A percentile compares a stretch with the other conserved stretches of the same genome.
These are phyloP conservation scores for Neopipo cinnamomea DNA, from an alignment of 2,113 vertebrate species.

Conservation along the genomic window DNA sequence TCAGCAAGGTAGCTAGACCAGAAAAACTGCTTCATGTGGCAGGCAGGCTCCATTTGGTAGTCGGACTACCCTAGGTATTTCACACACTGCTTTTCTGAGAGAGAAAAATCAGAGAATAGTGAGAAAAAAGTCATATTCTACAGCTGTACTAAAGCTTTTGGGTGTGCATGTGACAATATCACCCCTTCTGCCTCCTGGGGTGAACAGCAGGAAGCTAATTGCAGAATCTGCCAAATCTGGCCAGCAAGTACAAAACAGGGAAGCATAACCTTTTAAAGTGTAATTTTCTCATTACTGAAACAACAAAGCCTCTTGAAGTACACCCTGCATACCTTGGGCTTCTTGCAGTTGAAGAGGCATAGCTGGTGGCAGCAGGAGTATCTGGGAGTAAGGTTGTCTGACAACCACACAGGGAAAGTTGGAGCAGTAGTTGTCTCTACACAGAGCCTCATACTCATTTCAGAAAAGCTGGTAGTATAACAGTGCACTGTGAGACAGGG, in stretches of 20 bases:
- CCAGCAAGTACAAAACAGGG: not conserved
- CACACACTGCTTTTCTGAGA: not conserved
- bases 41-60: not conserved
- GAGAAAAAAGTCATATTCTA: not conserved
- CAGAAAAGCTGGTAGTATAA: not conserved
- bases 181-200: not conserved
- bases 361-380: not conserved
- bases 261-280: not conserved
- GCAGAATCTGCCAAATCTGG: not conserved
- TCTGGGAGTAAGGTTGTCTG: not conserved
- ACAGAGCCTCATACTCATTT: not conserved
- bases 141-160: not conserved
- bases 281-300: not conserved
- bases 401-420: not conserved
- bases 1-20: not conserved
- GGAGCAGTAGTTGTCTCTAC: not conserved
- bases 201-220: not conserved
- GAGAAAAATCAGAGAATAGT: not conserved
- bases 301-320: not conserved
- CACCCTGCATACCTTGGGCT: not conserved
- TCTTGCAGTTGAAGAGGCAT: not conserved
- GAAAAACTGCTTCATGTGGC: not conserved
- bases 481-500: not conserved
- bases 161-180: not conserved
- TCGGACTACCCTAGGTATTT: not conserved